Evolutionary conservation across 2,797 vertebrate genomes (phyloP).

Genomic region (Dallia pectoralis): DNA sequence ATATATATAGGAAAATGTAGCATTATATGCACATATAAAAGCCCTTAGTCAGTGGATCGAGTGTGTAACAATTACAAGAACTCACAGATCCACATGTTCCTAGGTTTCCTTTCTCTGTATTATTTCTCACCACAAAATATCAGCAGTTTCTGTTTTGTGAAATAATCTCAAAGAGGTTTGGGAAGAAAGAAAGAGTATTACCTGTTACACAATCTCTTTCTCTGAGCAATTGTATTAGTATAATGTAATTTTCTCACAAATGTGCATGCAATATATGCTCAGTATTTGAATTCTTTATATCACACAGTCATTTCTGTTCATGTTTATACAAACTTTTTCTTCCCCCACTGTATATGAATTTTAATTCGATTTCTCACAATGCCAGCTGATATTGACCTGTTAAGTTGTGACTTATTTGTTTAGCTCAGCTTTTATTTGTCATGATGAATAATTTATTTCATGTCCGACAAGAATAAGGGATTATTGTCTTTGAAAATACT

Average conservation of each 20-base stretch:
- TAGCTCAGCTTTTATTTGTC: conserved; percentile 41
- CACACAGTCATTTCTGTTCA: too few relatives aligned
- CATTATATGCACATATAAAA: too few relatives aligned
- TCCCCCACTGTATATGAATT: conserved; percentile 6
- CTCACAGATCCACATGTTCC: neutral
- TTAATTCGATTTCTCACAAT: conserved; percentile 22
- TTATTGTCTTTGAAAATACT: conserved; percentile 59
- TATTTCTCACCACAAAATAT: neutral
- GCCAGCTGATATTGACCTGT: neutral
- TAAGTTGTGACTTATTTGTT: conserved; percentile 26
- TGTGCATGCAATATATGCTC: too few relatives aligned
- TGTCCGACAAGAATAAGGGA: conserved; percentile 36
- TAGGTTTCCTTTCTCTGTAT: neutral
- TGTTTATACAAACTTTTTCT: too few relatives aligned
- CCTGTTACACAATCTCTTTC: too few relatives aligned
- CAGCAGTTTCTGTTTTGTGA: conserved; percentile 2
- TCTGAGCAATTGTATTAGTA: too few relatives aligned
- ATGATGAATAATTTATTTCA: conserved; percentile 58
- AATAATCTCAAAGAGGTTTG: neutral
- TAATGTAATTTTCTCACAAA: too few relatives aligned
- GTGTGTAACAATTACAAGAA: neutral
- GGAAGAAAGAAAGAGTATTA: too few relatives aligned
- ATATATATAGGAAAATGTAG: too few relatives aligned
- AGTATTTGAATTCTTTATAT: too few relatives aligned
- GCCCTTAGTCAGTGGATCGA: neutral